These are phyloP conservation scores for Graptemys geographica DNA, from an alignment of 2,797 vertebrate species.

Conservation along the genomic window DNA sequence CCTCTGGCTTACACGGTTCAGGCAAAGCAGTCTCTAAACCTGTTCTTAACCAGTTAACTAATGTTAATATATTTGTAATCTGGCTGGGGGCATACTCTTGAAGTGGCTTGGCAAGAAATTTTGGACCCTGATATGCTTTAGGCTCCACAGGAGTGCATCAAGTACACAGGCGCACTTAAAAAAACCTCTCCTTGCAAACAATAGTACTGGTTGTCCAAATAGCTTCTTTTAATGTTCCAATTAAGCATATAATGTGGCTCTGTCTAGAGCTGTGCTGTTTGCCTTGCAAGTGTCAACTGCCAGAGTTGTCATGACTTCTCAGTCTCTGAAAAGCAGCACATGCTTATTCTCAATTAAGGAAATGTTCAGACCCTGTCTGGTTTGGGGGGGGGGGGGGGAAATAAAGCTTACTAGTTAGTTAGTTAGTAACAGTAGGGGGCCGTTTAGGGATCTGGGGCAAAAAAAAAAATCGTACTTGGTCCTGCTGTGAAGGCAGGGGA, in stretches of 20 bases:
- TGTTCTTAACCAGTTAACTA: neutral
- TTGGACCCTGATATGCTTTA: neutral
- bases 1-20: rapidly evolving
- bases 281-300: neutral
- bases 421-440: neutral
- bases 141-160: neutral
- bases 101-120: neutral
- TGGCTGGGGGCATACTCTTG: neutral
- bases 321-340: neutral
- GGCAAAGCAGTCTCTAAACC: neutral
- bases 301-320: neutral
- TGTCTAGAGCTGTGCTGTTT: neutral
- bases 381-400: no score
- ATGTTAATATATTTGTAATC: neutral
- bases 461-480: no score
- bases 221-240: neutral
- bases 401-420: neutral
- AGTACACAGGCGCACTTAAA: neutral
- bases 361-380: neutral
- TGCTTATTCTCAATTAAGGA: neutral
- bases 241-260: neutral
- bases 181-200: neutral
- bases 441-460: no score
- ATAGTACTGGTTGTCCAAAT: neutral
- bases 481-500: no score